phyloP scores from a whole-genome alignment of 2,888 invertebrate species.

The Hirtodrosophila cameraria region DNA sequence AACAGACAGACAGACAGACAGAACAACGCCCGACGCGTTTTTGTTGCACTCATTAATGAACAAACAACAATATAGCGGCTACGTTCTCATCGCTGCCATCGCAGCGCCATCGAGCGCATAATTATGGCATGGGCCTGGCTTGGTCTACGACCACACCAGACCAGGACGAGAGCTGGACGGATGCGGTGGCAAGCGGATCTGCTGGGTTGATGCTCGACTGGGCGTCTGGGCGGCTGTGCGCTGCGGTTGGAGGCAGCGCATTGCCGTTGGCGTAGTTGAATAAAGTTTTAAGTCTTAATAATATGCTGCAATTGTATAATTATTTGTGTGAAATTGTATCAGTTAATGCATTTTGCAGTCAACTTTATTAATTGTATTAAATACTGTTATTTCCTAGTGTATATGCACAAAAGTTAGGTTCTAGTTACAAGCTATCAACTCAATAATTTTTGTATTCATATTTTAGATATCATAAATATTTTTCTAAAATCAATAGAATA shows the following conservation, averaged over 20 bases:
- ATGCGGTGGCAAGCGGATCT: constrained; percentile 20
- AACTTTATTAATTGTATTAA: too few relatives aligned
- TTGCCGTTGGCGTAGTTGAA: constrained; percentile 48
- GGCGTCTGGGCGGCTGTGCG: constrained; percentile 22
- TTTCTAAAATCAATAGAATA: too few relatives aligned
- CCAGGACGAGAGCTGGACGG: neutral
- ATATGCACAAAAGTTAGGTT: too few relatives aligned
- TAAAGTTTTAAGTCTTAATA: constrained; percentile 25
- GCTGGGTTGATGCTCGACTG: constrained; percentile 11
- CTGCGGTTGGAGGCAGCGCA: constrained; percentile 27
- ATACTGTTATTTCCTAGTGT: too few relatives aligned
- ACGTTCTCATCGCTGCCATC: constrained; percentile 69
- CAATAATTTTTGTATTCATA: too few relatives aligned
- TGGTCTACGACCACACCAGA: neutral
- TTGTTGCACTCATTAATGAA: constrained; percentile 76
- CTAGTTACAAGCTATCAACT: too few relatives aligned
- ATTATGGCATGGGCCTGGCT: constrained; percentile 52
- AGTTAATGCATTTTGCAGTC: neutral
- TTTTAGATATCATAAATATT: too few relatives aligned
- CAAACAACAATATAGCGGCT: constrained; percentile 66
- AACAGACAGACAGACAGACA: constrained; percentile 25
- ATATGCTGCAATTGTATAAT: constrained; percentile 18
- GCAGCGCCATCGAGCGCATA: constrained; percentile 70
- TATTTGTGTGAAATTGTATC: constrained; percentile 12
- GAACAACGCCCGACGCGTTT: constrained; percentile 45